These are phyloP conservation scores for Euphonia xanthogaster DNA, from an alignment of 2,797 vertebrate genomes.

Conservation along the genomic window DNA sequence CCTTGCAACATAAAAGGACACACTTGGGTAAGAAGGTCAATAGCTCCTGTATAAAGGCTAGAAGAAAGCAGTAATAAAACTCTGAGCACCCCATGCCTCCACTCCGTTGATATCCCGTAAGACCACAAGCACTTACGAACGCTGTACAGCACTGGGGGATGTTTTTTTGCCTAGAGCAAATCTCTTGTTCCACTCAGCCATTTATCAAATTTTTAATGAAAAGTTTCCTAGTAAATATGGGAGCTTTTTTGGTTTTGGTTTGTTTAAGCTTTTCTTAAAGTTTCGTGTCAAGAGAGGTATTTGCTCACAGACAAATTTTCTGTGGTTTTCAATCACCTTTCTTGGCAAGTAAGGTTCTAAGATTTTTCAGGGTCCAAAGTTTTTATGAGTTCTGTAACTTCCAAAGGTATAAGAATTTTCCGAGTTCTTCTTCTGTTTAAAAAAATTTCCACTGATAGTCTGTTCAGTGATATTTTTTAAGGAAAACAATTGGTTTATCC, in stretches of 20 bases:
- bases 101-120: not conserved
- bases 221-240: not conserved
- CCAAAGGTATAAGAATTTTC: not conserved
- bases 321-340: not conserved
- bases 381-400: not conserved
- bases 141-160: not conserved
- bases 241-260: not conserved
- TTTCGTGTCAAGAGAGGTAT: not conserved
- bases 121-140: not conserved
- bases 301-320: not conserved
- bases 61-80: not conserved
- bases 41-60: not conserved
- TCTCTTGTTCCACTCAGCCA: not conserved
- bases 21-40: not conserved
- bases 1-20: not conserved
- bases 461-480: not conserved
- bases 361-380: not conserved
- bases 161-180: rapidly evolving
- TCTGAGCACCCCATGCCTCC: not conserved
- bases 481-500: not conserved
- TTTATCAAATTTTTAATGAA: not conserved
- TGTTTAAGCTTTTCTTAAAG: not conserved
- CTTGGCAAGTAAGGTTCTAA: not conserved
- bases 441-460: not conserved
- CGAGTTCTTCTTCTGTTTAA: not conserved